Base-by-base conservation (phyloP, 1,140 invertebrate species). In the Drosophila tsacasi region DNA sequence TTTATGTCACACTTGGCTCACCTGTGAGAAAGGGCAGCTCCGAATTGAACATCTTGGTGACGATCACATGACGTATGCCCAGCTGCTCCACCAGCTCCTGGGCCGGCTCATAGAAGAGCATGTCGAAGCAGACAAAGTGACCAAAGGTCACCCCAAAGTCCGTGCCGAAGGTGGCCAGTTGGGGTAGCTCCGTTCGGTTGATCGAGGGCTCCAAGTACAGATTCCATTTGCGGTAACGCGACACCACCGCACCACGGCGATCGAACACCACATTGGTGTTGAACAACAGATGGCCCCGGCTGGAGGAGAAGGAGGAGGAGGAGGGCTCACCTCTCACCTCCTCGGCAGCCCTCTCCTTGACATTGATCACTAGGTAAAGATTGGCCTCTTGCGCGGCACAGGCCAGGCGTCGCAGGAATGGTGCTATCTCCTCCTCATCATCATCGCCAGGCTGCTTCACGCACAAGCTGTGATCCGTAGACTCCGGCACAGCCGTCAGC, bases 81-180 rank as follows among this genome's bases (percentile, higher is more conserved):
- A 73, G 58, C 2, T 68, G 55, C 32, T 84, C 74, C 8, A 93
- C 76, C 9, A 93, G 49, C 30, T 91, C 75, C 57, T 84, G 67
- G 6, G 91, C 76, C 1, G 97, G 97, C 5, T 94, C 90, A 59
- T 95, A 79, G 81, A 96, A 97, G 2, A 97, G 71, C 39, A 98
- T 94, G 85, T 98, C 97, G 81, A 97, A 97, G 85, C 97, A 97
- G 17, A 95, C 96, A 64, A 97, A 95, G 15, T 95, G 94, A 0
- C 97, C 97, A 89, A 98, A 98, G 19, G 94, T 95, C 0, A 97
- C 96, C 3, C 96, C 96, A 84, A 98, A 98, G 90, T 97, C 97
- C 0, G 97, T 98, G 2, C 93, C 87, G 75, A 98, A 98, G 13
- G 93, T 94, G 2, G 94, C 93, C 10, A 66, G 93, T 71, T 96